phyloP scores from a whole-genome alignment of 2,888 invertebrate genomes.

The Antitype chi region DNA sequence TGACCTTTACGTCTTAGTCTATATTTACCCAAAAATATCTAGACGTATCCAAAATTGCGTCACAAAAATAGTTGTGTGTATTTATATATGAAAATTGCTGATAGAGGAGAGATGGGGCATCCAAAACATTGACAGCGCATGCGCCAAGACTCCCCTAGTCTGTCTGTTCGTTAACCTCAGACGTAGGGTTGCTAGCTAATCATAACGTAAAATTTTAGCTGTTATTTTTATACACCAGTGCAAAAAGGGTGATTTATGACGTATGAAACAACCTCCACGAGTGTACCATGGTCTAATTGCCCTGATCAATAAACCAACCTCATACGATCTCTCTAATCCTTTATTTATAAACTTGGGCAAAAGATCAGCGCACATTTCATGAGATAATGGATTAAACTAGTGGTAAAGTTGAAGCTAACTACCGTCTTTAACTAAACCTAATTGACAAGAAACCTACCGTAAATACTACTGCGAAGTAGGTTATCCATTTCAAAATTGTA shows the following conservation, averaged over 20 bases:
- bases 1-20: constrained; percentile 48
- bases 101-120: constrained; percentile 55
- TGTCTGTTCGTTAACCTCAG: constrained; percentile 77
- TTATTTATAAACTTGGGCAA: constrained; percentile 3
- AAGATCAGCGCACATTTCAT: constrained; percentile 4
- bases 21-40: constrained; percentile 34
- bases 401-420: constrained; percentile 19
- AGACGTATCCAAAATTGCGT: constrained; percentile 50
- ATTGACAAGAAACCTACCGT: constrained; percentile 20
- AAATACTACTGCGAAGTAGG: not conserved
- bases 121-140: constrained; percentile 71
- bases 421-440: not conserved
- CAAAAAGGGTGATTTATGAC: not conserved
- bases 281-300: too few relatives aligned
- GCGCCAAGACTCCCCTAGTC: constrained; percentile 70
- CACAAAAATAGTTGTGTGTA: constrained; percentile 51
- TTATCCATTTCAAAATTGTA: constrained; percentile 13
- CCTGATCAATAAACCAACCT: not conserved
- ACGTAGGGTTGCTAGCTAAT: constrained; percentile 50
- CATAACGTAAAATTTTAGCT: constrained; percentile 5
- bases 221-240: not conserved
- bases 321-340: not conserved
- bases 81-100: constrained; percentile 54
- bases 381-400: constrained; percentile 1
- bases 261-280: not conserved